These are phyloP conservation scores for Loripinus fragilis DNA, from an alignment of 2,888 invertebrate genomes.

Conservation along the genomic window DNA sequence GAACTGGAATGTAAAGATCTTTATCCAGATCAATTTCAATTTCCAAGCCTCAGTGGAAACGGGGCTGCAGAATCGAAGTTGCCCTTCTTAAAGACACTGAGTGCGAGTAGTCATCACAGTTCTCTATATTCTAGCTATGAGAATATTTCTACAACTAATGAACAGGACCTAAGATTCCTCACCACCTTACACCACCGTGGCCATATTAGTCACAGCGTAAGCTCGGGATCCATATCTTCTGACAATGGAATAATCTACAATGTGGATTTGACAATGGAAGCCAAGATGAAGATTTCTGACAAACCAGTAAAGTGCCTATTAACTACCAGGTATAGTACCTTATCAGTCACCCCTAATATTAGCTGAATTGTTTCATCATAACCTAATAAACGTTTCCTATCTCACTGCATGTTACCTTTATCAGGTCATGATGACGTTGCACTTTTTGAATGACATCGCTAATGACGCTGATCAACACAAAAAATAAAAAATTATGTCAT, in stretches of 20 bases:
- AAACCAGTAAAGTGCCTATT: constrained; percentile 84
- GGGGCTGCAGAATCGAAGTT: constrained; percentile 62
- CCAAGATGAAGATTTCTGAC: constrained; percentile 85
- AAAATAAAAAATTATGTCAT: too few species aligned
- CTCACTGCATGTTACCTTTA: too few species aligned
- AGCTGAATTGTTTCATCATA: too few species aligned
- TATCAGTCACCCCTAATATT: too few species aligned
- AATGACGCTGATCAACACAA: too few species aligned
- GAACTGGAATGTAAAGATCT: constrained; percentile 60
- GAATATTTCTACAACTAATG: constrained; percentile 75
- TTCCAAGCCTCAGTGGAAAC: constrained; percentile 44
- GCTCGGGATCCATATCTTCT: constrained; percentile 62
- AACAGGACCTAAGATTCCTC: constrained; percentile 40
- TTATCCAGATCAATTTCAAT: constrained; percentile 29
- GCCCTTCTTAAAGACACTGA: constrained; percentile 64
- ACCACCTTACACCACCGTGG: constrained; percentile 42
- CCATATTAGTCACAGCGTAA: constrained; percentile 62
- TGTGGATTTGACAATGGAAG: constrained; percentile 82
- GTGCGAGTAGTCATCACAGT: constrained; percentile 63
- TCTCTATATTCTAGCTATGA: constrained; percentile 78
- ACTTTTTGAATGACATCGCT: too few species aligned
- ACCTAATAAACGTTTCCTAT: too few species aligned
- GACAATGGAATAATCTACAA: constrained; percentile 68
- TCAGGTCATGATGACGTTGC: too few species aligned
- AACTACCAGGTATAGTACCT: constrained; percentile 73